Conservation (phyloP, 2,113 vertebrate genomes). For the Strigops habroptila region DNA sequence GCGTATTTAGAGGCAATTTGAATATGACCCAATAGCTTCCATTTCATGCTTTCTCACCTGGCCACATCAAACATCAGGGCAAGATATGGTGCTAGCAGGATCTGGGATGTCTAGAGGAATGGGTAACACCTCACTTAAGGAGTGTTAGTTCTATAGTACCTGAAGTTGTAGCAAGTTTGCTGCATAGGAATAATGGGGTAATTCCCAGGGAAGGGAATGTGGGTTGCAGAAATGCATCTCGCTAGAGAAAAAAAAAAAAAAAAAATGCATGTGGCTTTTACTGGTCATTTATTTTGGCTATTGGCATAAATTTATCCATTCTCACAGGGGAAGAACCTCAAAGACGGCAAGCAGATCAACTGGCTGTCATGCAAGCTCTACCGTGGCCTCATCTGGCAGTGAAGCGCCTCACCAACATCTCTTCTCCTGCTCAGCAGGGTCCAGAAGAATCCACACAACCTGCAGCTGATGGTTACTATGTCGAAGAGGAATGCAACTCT, state of each 20-base stretch:
- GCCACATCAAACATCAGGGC: not conserved
- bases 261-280: not conserved
- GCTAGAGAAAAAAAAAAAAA: not conserved
- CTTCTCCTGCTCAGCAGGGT: not conserved
- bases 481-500: not conserved
- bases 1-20: not conserved
- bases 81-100: not conserved
- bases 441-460: not conserved
- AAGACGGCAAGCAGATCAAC: not conserved
- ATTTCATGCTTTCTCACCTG: not conserved
- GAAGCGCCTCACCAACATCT: not conserved
- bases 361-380: not conserved
- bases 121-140: accelerated
- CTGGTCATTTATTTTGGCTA: not conserved
- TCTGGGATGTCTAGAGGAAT: not conserved
- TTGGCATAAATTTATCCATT: not conserved
- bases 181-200: not conserved
- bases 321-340: not conserved
- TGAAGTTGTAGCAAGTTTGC: not conserved
- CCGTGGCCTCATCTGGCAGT: not conserved
- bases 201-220: not conserved
- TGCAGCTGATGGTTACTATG: not conserved
- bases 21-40: not conserved
- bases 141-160: not conserved
- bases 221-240: not conserved